Conservation (phyloP, 2,113 vertebrate species). For the Naja naja region DNA sequence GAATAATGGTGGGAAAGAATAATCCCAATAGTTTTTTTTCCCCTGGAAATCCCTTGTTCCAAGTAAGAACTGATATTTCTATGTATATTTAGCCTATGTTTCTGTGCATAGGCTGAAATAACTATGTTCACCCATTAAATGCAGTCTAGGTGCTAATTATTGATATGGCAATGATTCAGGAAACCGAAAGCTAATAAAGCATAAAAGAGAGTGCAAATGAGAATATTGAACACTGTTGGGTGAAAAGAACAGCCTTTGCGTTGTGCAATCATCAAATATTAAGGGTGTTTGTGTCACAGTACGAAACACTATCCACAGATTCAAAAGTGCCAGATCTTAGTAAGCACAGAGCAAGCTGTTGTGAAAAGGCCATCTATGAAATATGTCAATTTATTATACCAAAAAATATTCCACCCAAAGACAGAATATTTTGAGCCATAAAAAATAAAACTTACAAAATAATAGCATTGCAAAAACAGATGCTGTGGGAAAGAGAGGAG, state of each 20-base stretch:
- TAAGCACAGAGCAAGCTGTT: not conserved
- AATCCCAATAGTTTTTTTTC: not conserved
- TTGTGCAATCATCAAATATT: not conserved
- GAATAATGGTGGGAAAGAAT: too few relatives aligned
- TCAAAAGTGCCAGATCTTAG: not conserved
- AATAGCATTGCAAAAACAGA: not conserved
- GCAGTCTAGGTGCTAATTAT: not conserved
- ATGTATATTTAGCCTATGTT: not conserved
- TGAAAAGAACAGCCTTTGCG: not conserved
- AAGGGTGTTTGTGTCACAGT: not conserved
- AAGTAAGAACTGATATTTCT: not conserved
- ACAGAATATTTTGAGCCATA: not conserved
- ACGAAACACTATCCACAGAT: not conserved
- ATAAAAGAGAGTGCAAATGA: not conserved
- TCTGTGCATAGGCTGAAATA: not conserved
- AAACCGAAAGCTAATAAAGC: not conserved
- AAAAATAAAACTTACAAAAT: not conserved
- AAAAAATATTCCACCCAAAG: not conserved
- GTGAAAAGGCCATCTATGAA: not conserved
- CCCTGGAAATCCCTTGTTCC: not conserved
- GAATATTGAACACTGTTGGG: not conserved
- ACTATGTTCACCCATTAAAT: not conserved
- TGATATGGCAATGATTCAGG: not conserved
- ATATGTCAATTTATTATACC: not conserved
- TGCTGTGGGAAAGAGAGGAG: not conserved